Evolutionary conservation across 1,140 invertebrate genomes (phyloP).

Genomic region (Microplitis mediator): DNA sequence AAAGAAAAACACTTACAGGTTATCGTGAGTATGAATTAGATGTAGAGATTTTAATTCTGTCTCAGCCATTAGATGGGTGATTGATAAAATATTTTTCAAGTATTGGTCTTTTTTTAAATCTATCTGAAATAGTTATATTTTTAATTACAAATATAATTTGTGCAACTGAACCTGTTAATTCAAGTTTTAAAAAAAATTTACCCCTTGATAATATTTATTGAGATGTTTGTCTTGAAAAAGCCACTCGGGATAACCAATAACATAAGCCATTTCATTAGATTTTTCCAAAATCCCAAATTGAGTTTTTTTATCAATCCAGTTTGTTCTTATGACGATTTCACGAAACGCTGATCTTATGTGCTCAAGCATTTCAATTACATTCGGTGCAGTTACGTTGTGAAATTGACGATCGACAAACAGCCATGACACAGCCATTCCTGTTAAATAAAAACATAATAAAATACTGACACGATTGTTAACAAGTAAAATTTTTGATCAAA

Average conservation of each 20-base stretch:
- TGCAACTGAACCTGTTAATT: background rate
- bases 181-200: constrained; percentile 46
- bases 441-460: too few species aligned
- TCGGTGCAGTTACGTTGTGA: constrained; percentile 37
- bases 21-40: constrained; percentile 48
- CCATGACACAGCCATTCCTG: constrained; percentile 58
- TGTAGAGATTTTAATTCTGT: constrained; percentile 39
- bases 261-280: constrained; percentile 73
- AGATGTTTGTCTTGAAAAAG: constrained; percentile 69
- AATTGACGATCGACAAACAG: constrained; percentile 52
- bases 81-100: constrained; percentile 70
- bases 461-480: too few species aligned
- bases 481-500: too few species aligned
- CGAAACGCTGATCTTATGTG: constrained; percentile 80
- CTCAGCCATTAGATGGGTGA: constrained; percentile 48
- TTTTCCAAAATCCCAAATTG: constrained; percentile 77
- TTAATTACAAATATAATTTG: background rate
- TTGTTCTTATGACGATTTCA: constrained; percentile 69
- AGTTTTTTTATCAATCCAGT: constrained; percentile 87
- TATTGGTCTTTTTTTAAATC: constrained; percentile 61
- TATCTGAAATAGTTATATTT: constrained; percentile 52
- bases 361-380: constrained; percentile 60
- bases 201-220: constrained; percentile 70
- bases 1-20: constrained; percentile 41
- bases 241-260: constrained; percentile 83